phyloP scores from a whole-genome alignment of 2,113 vertebrate genomes.

The Loxodonta africana region DNA sequence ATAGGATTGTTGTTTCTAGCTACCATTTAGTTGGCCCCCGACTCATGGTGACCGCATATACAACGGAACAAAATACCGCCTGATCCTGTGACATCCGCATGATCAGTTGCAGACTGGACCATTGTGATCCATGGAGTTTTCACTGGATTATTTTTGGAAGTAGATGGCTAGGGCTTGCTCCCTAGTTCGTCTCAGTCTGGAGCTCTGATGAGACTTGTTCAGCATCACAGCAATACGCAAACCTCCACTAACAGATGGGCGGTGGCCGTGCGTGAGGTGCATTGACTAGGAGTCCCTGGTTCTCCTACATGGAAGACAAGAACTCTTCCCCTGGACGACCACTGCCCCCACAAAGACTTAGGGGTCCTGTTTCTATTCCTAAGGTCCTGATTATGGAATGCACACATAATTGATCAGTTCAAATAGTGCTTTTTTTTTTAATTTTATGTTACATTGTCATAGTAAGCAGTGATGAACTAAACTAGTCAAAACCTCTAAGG shows the following conservation, averaged over 20 bases:
- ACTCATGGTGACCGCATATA: too few relatives aligned
- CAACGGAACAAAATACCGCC: too few relatives aligned
- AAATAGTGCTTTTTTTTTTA: neutral
- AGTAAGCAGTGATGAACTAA: neutral
- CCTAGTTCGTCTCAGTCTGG: neutral
- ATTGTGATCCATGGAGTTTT: too few relatives aligned
- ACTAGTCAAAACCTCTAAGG: neutral
- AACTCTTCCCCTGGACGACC: neutral
- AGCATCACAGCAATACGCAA: neutral
- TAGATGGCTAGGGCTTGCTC: neutral
- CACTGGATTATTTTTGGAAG: too few relatives aligned
- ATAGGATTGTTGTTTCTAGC: neutral
- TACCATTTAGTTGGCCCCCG: neutral
- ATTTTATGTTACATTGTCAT: neutral
- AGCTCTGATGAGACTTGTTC: too few relatives aligned
- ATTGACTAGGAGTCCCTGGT: neutral
- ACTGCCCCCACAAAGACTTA: neutral
- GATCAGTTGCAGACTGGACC: too few relatives aligned
- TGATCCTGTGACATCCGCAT: too few relatives aligned
- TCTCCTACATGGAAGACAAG: neutral
- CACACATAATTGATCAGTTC: fast-evolving
- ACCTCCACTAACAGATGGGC: neutral
- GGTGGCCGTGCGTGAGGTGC: neutral
- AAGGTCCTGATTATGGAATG: neutral
- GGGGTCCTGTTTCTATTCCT: neutral